These are phyloP conservation scores for Prunella strophiata DNA, from an alignment of 2,797 vertebrate genomes.

Conservation along the genomic window DNA sequence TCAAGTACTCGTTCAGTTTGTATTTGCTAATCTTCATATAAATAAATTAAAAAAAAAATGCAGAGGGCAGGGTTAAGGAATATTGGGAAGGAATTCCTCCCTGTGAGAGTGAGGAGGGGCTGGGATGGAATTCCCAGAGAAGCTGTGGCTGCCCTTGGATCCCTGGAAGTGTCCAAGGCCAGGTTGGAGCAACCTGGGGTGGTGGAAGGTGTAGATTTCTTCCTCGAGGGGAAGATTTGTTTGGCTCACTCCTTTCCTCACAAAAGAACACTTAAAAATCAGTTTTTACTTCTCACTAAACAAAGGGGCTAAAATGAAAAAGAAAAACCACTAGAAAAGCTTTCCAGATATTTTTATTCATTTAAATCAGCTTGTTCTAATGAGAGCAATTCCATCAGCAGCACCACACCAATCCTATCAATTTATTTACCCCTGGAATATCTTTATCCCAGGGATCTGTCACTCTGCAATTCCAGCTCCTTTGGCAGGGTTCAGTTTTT, in stretches of 20 bases:
- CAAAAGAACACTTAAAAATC: neutral
- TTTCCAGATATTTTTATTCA: neutral
- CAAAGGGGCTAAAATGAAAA: neutral
- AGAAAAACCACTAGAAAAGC: neutral
- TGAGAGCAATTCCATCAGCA: neutral
- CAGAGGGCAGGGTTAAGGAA: neutral
- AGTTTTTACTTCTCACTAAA: neutral
- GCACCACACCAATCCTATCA: neutral
- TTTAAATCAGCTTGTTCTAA: neutral
- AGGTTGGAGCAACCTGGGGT: fast-evolving
- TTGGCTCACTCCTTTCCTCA: neutral
- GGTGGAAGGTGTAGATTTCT: neutral
- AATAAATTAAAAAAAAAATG: neutral
- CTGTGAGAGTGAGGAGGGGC: neutral
- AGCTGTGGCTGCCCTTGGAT: neutral
- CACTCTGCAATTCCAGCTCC: neutral
- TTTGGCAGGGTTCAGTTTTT: neutral
- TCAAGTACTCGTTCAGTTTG: neutral
- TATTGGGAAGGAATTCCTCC: neutral
- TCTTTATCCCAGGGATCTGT: neutral
- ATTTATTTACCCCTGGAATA: neutral
- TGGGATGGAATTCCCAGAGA: neutral
- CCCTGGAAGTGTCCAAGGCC: neutral
- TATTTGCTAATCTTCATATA: neutral
- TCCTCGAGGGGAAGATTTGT: neutral